These are phyloP conservation scores for Drosophila emarginata DNA, from an alignment of 2,888 invertebrate species.

Conservation along the genomic window DNA sequence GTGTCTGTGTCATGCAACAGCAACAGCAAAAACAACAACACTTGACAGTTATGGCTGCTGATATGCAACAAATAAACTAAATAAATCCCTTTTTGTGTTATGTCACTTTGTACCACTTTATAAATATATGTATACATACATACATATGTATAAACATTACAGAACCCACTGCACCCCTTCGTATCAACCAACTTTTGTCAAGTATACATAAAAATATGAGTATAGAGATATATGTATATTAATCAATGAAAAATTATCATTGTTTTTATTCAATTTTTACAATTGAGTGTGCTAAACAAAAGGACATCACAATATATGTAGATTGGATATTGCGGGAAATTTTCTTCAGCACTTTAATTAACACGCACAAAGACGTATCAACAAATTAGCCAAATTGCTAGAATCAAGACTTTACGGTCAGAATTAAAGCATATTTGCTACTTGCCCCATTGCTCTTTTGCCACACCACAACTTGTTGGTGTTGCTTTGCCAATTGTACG, in stretches of 20 bases:
- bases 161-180: too few relatives aligned
- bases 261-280: neutral
- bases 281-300: too few relatives aligned
- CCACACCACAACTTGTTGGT: conserved; percentile 16
- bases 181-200: neutral
- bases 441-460: conserved; percentile 34
- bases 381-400: conserved; percentile 45
- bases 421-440: conserved; percentile 48
- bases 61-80: conserved; percentile 76
- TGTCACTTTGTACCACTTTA: conserved; percentile 63
- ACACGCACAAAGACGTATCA: conserved; percentile 18
- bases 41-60: conserved; percentile 75
- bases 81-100: conserved; percentile 70
- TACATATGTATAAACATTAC: too few relatives aligned
- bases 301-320: neutral
- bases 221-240: neutral
- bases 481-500: conserved; percentile 4
- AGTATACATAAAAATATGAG: neutral
- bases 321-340: too few relatives aligned
- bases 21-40: conserved; percentile 34
- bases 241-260: conserved; percentile 7
- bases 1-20: conserved; percentile 32
- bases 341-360: conserved; percentile 58
- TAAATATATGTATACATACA: too few relatives aligned
- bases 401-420: conserved; percentile 34